Base-by-base conservation (phyloP, 1,140 invertebrate genomes). In the Chrysopa pallens region DNA sequence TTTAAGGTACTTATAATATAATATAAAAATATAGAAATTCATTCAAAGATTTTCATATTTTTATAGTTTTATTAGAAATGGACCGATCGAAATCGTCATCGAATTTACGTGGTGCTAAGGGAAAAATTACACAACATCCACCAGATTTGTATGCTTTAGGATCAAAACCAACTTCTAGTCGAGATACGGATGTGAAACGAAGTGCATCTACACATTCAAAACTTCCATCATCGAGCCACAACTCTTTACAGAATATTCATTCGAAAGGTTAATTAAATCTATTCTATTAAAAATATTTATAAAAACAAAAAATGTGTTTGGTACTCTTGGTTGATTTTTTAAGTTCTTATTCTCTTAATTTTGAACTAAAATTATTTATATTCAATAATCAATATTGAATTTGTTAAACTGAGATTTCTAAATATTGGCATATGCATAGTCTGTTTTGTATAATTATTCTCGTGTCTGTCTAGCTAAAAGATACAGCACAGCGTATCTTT, bases 91-190 rank as follows among this genome's bases (percentile, higher is more conserved):
- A 76, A 54, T 50, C 61, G 45, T 54, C 58, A 11, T 36, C 52
- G 12, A 55, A 59, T 45, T 62, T 66, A 13, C 61, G 73, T 46
- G 73, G 72, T 27, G 64, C 64, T 1, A 77, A 77, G 50, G 64
- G 61, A 43, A 77, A 77, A 64, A 70, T 73, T 35, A 67, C 70
- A 40, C 73, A 73, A 40, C 72, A 73, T 57, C 67, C 73, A 14
- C 59, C 70, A 6, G 72, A 76, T 59, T 57, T 75, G 12, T 75
- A 72, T 56, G 70, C 69, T 11, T 54, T 77, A 6, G 74, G 74
- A 33, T 61, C 73, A 1, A 77, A 76, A 60, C 50, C 56, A 37
- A 59, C 58, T 42, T 52, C 62, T 1, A 55, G 65, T 17, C 60
- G 72, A 48, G 60, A 58, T 40, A 49, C 56, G 2, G 72, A 76